Conservation (phyloP, 2,113 vertebrate genomes). For the Hippotragus niger region DNA sequence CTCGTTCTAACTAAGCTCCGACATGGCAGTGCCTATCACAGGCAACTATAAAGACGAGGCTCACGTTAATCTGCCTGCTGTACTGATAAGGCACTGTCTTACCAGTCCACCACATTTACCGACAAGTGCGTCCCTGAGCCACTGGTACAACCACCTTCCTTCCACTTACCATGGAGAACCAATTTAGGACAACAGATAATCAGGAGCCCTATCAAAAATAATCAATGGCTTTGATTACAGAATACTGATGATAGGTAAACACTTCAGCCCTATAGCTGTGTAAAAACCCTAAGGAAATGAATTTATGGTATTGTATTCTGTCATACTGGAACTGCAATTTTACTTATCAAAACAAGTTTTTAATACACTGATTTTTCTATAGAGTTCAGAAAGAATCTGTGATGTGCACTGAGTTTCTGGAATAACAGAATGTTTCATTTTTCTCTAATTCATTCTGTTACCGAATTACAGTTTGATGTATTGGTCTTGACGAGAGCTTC, state of each 20-base stretch:
- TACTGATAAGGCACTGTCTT: background rate
- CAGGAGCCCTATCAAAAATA: conserved; percentile 13
- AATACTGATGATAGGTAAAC: background rate
- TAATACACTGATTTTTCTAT: conserved; percentile 48
- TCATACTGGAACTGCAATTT: conserved; percentile 42
- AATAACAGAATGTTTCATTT: conserved; percentile 83
- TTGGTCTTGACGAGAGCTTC: conserved; percentile 85
- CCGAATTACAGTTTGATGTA: conserved; percentile 87
- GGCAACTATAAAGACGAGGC: background rate
- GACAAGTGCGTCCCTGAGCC: background rate
- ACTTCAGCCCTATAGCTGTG: background rate
- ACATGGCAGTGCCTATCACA: background rate
- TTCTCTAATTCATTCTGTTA: conserved; percentile 85
- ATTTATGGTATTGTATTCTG: background rate
- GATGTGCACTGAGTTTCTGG: conserved; percentile 71
- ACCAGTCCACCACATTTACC: background rate
- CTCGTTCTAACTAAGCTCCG: background rate
- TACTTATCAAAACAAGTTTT: conserved; percentile 66
- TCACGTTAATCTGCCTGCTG: background rate
- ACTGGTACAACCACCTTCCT: background rate
- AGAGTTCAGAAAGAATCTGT: conserved; percentile 61
- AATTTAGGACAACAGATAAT: conserved; percentile 54
- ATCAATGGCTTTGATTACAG: conserved; percentile 26
- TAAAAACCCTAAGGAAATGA: conserved; percentile 56
- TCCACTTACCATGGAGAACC: background rate